phyloP scores from a whole-genome alignment of 2,888 invertebrate genomes.

The Drosophila yooni region DNA sequence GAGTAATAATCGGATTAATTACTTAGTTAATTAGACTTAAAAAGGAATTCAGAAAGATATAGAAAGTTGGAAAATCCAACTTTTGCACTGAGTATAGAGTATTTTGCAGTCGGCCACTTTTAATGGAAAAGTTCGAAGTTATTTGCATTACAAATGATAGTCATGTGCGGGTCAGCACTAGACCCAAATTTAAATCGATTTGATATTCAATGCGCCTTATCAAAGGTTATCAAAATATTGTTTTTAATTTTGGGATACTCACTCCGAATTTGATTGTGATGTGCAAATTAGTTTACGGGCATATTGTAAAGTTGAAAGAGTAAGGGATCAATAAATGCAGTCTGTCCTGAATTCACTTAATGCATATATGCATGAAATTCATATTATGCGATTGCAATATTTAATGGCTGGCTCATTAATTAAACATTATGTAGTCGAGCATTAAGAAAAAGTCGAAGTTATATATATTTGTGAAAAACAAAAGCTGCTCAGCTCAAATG shows the following conservation, averaged over 20 bases:
- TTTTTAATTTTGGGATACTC: neutral
- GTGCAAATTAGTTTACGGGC: neutral
- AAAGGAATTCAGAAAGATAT: neutral
- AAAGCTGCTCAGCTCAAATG: slow-evolving; percentile 52
- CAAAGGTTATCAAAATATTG: neutral
- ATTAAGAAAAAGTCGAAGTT: slow-evolving; percentile 44
- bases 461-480: slow-evolving; percentile 16
- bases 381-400: slow-evolving; percentile 56
- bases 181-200: neutral
- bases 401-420: slow-evolving; percentile 68
- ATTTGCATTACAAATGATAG: neutral
- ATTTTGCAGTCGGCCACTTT: neutral
- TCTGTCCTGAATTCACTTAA: slow-evolving; percentile 13
- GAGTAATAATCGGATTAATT: no score
- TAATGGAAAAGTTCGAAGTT: neutral
- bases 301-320: neutral
- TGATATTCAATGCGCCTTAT: neutral
- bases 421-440: slow-evolving; percentile 65
- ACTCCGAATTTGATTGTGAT: neutral
- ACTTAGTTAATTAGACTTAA: neutral
- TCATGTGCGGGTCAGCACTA: neutral
- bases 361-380: slow-evolving; percentile 44
- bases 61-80: neutral
- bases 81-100: neutral
- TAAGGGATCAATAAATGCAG: neutral